Evolutionary conservation across 2,797 vertebrate species (phyloP), one percentile per base, ranked within the genome.

Genomic region (Anisognathus igniventris): DNA sequence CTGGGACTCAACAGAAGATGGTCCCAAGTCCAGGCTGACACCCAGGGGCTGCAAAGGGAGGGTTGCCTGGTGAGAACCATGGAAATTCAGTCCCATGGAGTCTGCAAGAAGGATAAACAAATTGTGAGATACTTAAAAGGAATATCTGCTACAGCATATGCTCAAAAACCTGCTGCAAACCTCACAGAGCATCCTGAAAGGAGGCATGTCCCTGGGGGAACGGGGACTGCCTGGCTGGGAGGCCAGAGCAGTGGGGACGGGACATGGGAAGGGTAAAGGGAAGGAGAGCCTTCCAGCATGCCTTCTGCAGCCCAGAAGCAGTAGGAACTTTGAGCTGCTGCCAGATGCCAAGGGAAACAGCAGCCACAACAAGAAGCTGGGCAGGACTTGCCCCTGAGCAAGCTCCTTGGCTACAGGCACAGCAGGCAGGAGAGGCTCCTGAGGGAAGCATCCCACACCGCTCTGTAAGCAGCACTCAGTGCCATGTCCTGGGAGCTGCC

Each of bases 381-480:
- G 42, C 18, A 75, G n/a, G 33, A 79, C 64, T 76, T 54, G 14
- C 15, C 15, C 24, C 9, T 51, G 6, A 51, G 44, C 16, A 25
- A 84, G 58, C 37, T 86, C 39, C 66, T 61, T 75, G 54, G 84
- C 84, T 68, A 44, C 5, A 40, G 77, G 31, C 14, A 9, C 45
- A 48, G 28, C 30, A 48, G 3, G 4, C 20, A 47, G 56, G 20
- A 77, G n/a, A 66, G 47, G 47, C 28, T 87, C 33, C 72, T 10
- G 37, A 71, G 73, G 23, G 15, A 25, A 1, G 4, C 20, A 51
- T 48, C 23, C n/a, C 47, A 54, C 0, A 2, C 13, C 0, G 0
- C 17, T 64, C 77, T 45, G 68, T 22, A 42, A 30, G 45, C 40
- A 86, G 82, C 75, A 79, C 31, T 21, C 73, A 57, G 76, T 37